Evolutionary conservation across 2,797 vertebrate genomes (phyloP), one percentile per base, ranked within the genome.

Genomic region (Melanogrammus aeglefinus): DNA sequence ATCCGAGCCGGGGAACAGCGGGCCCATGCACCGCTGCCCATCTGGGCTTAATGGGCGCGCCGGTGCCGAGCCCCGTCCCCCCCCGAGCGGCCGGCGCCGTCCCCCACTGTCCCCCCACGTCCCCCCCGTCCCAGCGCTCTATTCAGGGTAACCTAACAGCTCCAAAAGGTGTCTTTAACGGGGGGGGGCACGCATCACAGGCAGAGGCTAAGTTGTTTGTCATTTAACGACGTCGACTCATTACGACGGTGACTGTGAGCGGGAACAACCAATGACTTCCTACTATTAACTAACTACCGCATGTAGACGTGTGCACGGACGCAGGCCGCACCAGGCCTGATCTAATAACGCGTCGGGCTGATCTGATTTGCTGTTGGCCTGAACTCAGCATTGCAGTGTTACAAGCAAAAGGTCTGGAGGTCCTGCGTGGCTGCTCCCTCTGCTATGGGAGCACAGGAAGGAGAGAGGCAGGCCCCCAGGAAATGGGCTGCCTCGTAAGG

Each of bases 401-500:
- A 24, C 10, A n/a, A 63, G 21, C 57, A 63, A 24, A 24, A 10
- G 57, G 21, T 63, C 57, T 4, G 74, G 44, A 51, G 39, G 13
- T 78, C 86, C 84, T n/a, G n/a, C 76, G 78, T 75, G 85, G 21
- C n/a, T 29, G 74, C 76, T 81, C 39, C 72, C 82, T 87, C 77
- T 82, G 83, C 88, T 74, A 88, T 79, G 86, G 74, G 79, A 63
- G 82, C 86, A 84, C 88, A 91, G 89, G 87, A 92, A 91, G 86
- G 88, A 82, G 82, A 79, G 77, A 80, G 71, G 81, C 86, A 78
- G 72, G 80, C 74, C 84, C 85, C 81, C 88, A 91, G 92, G 91
- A 93, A 91, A 90, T 88, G 86, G 87, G 78, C 83, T 89, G 88
- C 85, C 88, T 86, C 14, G 85, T 85, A 66, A 47, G 88, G 90